These are phyloP conservation scores for Pipistrellus pipistrellus DNA, from an alignment of 2,797 vertebrate genomes.

Conservation along the genomic window DNA sequence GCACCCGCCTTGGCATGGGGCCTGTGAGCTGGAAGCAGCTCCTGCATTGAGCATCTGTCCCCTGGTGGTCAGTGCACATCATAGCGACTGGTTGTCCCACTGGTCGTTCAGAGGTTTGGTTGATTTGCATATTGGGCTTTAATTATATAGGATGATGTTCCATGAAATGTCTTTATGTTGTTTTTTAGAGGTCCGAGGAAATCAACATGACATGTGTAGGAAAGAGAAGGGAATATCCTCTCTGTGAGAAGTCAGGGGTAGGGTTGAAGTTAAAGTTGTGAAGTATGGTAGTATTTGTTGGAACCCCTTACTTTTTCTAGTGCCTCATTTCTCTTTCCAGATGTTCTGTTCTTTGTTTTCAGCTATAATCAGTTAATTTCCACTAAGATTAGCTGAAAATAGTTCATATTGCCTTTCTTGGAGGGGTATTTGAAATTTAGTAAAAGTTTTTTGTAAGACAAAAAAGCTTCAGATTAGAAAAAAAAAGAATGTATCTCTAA, in stretches of 20 bases:
- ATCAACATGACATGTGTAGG: neutral
- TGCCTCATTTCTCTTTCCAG: conserved; percentile 62
- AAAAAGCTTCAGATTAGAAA: conserved; percentile 18
- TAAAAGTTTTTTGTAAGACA: conserved; percentile 24
- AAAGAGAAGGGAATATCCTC: neutral
- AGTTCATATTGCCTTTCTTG: conserved; percentile 43
- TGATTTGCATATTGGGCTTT: too few species aligned
- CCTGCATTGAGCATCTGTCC: too few species aligned
- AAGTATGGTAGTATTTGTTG: neutral
- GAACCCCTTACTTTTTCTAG: conserved; percentile 41
- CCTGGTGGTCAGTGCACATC: too few species aligned
- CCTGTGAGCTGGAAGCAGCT: too few species aligned
- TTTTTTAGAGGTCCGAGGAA: neutral
- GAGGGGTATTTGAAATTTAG: conserved; percentile 41
- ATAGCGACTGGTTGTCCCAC: too few species aligned
- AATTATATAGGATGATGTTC: neutral
- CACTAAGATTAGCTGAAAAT: conserved; percentile 36
- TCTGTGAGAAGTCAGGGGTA: neutral
- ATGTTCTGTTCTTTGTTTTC: conserved; percentile 60
- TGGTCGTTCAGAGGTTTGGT: fast-evolving
- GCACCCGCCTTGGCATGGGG: too few species aligned
- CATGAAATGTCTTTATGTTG: conserved; percentile 40
- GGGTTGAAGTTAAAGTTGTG: neutral
- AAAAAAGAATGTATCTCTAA: conserved; percentile 8
- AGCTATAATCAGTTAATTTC: conserved; percentile 57